Conservation (phyloP, 2,888 invertebrate genomes). For the Amphipoea oculea region DNA sequence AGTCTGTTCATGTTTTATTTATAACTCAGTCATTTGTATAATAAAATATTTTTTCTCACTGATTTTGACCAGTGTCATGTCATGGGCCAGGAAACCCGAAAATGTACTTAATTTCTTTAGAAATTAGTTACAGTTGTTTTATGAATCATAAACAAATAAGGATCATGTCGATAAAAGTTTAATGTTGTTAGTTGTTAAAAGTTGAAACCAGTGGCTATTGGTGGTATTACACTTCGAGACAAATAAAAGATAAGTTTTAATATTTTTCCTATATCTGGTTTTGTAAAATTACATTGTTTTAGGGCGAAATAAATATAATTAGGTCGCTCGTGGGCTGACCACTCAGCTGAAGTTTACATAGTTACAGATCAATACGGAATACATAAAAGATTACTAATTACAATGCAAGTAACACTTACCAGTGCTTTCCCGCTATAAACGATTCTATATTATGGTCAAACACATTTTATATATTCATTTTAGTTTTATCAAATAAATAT, state of each 20-base stretch:
- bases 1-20: constrained; percentile 31
- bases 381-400: neutral
- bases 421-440: constrained; percentile 42
- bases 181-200: neutral
- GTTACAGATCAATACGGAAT: constrained; percentile 25
- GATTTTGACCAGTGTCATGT: neutral
- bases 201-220: neutral
- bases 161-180: constrained; percentile 6
- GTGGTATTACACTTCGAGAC: neutral
- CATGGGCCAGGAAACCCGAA: neutral
- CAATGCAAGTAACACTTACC: constrained; percentile 62
- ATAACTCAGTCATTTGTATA: constrained; percentile 1
- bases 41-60: neutral
- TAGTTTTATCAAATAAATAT: constrained; percentile 23
- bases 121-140: no score
- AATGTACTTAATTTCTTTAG: neutral
- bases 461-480: constrained; percentile 61
- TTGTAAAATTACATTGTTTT: constrained; percentile 3
- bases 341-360: constrained; percentile 51
- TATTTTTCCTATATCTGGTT: neutral
- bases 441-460: constrained; percentile 28
- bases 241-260: neutral
- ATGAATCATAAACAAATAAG: neutral
- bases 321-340: constrained; percentile 62
- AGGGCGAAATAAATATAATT: constrained; percentile 46